Conservation (phyloP, 2,888 invertebrate genomes). For the Drosophila helvetica region DNA sequence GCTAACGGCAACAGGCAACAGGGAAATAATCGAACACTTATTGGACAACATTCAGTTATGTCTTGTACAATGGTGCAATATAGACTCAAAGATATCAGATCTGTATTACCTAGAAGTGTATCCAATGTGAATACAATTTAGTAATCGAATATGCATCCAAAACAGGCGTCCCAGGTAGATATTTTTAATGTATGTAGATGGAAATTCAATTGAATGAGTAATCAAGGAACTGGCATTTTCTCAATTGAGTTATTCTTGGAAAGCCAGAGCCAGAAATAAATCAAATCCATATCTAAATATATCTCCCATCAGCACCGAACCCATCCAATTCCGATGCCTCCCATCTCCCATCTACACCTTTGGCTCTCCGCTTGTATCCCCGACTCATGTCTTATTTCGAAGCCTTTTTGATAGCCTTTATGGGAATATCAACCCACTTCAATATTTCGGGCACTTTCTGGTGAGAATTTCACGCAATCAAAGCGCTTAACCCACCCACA, state of each 20-base stretch:
- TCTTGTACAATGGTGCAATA: too few species aligned
- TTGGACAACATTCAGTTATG: conserved; percentile 6
- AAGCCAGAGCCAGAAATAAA: conserved; percentile 6
- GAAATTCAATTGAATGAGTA: not conserved
- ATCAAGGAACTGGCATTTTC: not conserved
- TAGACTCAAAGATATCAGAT: too few species aligned
- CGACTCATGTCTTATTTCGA: conserved; percentile 8
- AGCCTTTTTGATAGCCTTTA: conserved; percentile 28
- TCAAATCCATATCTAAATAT: not conserved
- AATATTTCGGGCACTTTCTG: conserved; percentile 26
- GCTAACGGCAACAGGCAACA: not conserved
- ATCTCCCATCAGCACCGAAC: not conserved
- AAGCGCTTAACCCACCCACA: conserved; percentile 28
- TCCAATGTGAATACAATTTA: too few species aligned
- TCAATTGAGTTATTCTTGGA: not conserved
- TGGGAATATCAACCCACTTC: conserved; percentile 32
- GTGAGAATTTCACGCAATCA: conserved; percentile 38
- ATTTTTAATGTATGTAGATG: not conserved
- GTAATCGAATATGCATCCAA: too few species aligned
- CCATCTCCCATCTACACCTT: not conserved
- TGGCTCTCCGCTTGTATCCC: conserved; percentile 8
- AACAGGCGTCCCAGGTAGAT: not conserved
- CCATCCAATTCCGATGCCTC: not conserved
- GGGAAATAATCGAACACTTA: conserved; percentile 20
- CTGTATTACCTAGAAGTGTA: too few species aligned